Conservation (phyloP, 2,113 vertebrate species). For the Etheostoma spectabile region DNA sequence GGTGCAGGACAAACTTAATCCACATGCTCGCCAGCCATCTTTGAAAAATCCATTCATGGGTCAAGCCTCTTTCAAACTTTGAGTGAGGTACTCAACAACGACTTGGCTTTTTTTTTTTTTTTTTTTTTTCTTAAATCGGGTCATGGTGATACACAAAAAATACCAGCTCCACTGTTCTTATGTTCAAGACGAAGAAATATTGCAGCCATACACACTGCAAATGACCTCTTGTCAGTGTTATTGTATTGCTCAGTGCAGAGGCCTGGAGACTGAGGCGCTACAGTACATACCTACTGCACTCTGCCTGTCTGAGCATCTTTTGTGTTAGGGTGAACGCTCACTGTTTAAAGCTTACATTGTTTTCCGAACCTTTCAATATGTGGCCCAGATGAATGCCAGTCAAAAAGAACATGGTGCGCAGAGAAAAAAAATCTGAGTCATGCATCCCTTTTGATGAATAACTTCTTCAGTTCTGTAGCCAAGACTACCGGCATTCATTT, state of each 20-base stretch:
- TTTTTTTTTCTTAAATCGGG: neutral
- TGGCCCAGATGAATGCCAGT: constrained; percentile 72
- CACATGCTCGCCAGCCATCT: constrained; percentile 66
- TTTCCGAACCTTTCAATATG: constrained; percentile 57
- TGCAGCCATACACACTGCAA: constrained; percentile 5
- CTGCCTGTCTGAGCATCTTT: constrained; percentile 51
- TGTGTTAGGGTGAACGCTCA: constrained; percentile 40
- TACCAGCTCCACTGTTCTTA: constrained; percentile 13
- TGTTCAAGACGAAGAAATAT: constrained; percentile 36
- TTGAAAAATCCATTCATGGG: constrained; percentile 68
- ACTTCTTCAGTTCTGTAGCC: constrained; percentile 75
- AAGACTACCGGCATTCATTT: constrained; percentile 78
- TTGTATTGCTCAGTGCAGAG: constrained; percentile 34
- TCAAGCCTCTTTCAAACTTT: constrained; percentile 65
- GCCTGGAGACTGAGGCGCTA: constrained; percentile 28
- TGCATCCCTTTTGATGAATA: constrained; percentile 73
- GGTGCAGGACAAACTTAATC: constrained; percentile 73
- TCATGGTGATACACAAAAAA: neutral
- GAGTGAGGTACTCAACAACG: constrained; percentile 51
- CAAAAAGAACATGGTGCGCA: constrained; percentile 67
- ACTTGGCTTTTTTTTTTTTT: constrained; percentile 16
- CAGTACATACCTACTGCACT: constrained; percentile 12
- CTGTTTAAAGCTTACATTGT: constrained; percentile 65
- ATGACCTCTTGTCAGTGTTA: constrained; percentile 45
- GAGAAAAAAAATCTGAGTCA: constrained; percentile 65